Evolutionary conservation across 1,140 invertebrate genomes (phyloP).

Genomic region (Solenopsis invicta): DNA sequence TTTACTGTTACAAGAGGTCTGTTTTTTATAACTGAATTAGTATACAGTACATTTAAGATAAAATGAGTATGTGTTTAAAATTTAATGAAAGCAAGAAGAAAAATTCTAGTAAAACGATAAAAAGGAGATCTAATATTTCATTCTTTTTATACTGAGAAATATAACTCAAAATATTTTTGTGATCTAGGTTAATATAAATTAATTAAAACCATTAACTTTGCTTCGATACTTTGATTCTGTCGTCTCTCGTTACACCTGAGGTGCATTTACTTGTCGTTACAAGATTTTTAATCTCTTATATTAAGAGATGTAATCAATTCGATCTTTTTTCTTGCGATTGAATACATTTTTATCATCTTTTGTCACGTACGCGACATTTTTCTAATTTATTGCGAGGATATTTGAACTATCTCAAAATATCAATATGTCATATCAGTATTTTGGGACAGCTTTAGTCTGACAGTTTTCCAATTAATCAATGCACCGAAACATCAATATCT

Average conservation of each 20-base stretch:
- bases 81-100: no score
- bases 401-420: conserved; percentile 30
- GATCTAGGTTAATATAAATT: not conserved
- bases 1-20: not conserved
- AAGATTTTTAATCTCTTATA: not conserved
- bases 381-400: conserved; percentile 37
- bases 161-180: not conserved
- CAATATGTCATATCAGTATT: conserved; percentile 24
- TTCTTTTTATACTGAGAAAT: not conserved
- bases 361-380: not conserved
- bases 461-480: conserved; percentile 41
- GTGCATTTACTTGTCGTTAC: not conserved
- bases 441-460: conserved; percentile 19
- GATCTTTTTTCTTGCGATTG: not conserved
- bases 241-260: not conserved
- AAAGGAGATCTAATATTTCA: not conserved
- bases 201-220: not conserved
- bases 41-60: no score
- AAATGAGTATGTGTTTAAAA: no score
- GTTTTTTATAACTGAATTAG: no score
- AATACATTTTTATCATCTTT: conserved; percentile 16
- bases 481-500: conserved; percentile 34
- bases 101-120: no score
- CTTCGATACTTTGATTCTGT: not conserved
- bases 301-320: not conserved